Percentiles rank a stretch among this genome's conserved stretches.
phyloP scores from a whole-genome alignment of 2,888 invertebrate species.

The Amiota communis region DNA sequence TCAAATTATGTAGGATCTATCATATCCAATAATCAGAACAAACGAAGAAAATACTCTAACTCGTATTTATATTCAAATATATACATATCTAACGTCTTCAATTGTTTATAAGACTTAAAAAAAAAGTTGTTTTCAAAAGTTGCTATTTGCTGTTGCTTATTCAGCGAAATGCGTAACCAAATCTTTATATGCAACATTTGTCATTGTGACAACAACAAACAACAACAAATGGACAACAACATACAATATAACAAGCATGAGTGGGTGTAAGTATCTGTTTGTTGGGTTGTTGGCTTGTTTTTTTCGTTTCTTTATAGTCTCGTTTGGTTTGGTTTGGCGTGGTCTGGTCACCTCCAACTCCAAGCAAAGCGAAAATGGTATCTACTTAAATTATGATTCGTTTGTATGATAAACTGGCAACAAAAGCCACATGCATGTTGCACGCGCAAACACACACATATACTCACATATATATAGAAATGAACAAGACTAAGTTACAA shows the following conservation, averaged over 20 bases:
- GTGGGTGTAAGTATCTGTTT: slow-evolving; percentile 21
- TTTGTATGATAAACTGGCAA: slow-evolving; percentile 62
- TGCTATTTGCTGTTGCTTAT: neutral
- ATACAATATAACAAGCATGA: neutral
- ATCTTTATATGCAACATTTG: slow-evolving; percentile 18
- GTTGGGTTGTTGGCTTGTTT: slow-evolving; percentile 2
- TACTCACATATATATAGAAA: too few relatives aligned
- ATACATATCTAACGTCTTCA: neutral
- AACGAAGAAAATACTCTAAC: too few relatives aligned
- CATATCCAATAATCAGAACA: too few relatives aligned
- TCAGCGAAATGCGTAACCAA: slow-evolving; percentile 12
- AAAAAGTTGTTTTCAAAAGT: too few relatives aligned
- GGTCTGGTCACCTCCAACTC: neutral
- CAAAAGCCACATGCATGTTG: slow-evolving; percentile 52
- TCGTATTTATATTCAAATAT: neutral
- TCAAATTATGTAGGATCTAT: neutral
- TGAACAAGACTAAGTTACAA: neutral
- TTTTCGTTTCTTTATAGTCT: neutral
- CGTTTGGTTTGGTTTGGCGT: neutral
- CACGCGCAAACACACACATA: neutral
- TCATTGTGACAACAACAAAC: slow-evolving; percentile 15
- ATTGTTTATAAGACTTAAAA: too few relatives aligned
- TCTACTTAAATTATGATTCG: slow-evolving; percentile 61
- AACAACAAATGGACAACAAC: neutral
- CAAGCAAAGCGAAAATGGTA: slow-evolving; percentile 5